Percentiles rank a stretch among this genome's conserved stretches.
Evolutionary conservation across 53 echinoderm and acorn worm species (phyloP).

Genomic region (Astropecten irregularis): DNA sequence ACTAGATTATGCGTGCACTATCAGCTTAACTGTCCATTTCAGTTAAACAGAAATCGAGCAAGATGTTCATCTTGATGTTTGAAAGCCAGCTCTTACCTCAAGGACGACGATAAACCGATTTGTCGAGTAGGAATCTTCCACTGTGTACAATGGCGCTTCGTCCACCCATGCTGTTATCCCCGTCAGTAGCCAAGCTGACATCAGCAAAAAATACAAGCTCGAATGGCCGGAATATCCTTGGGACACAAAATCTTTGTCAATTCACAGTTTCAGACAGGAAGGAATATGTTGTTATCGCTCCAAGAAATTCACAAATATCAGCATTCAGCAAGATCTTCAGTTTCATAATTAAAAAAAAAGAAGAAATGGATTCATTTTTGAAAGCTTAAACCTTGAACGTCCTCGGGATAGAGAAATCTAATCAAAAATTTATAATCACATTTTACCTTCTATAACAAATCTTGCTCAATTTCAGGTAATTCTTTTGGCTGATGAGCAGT

Average conservation of each 20-base stretch:
- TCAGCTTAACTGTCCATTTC: background rate
- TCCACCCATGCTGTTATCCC: background rate
- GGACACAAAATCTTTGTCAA: background rate
- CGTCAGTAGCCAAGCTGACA: background rate
- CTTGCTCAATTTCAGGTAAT: no score
- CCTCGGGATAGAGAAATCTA: no score
- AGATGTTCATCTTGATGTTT: no score
- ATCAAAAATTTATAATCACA: no score
- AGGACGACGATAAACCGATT: slow-evolving; percentile 52
- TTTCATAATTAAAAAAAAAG: background rate
- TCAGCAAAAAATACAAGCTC: background rate
- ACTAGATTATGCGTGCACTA: no score
- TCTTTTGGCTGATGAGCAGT: no score
- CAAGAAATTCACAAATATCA: background rate
- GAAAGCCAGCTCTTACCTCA: slow-evolving; percentile 23
- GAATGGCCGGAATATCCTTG: background rate
- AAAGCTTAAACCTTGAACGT: no score
- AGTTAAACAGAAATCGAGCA: background rate
- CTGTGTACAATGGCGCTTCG: slow-evolving; percentile 26
- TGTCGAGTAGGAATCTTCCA: slow-evolving; percentile 3
- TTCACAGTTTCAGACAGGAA: background rate
- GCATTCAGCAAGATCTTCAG: background rate
- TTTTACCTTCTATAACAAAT: no score
- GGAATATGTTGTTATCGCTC: background rate
- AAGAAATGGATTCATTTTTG: background rate